A percentile compares a stretch with the other conserved stretches of the same genome.
Evolutionary conservation across 2,113 vertebrate genomes (phyloP).

Genomic region (Hippolais icterina): DNA sequence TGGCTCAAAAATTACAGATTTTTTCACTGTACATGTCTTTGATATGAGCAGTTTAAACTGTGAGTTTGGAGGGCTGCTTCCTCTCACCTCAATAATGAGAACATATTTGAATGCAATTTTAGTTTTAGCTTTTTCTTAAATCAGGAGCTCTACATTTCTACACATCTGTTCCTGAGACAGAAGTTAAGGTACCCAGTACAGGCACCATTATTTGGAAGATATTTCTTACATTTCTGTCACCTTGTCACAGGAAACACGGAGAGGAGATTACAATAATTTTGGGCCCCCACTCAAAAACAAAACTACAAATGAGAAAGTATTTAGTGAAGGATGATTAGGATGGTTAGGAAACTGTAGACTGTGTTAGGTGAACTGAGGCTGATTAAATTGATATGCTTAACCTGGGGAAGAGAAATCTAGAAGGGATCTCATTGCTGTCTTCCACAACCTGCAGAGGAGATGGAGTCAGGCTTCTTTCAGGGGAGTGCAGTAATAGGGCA

Average conservation of each 20-base stretch:
- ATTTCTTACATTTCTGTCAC: background rate
- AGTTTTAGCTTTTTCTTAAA: background rate
- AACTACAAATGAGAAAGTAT: background rate
- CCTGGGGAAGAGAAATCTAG: background rate
- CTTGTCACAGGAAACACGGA: background rate
- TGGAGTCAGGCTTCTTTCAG: background rate
- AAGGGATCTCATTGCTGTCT: background rate
- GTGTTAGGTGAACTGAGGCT: background rate
- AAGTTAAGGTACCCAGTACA: background rate
- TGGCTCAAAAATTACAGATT: background rate
- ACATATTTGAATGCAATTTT: background rate
- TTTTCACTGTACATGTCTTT: background rate
- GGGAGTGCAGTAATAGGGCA: background rate
- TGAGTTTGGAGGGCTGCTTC: background rate
- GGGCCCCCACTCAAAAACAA: background rate
- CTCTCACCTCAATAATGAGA: background rate
- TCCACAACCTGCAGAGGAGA: background rate
- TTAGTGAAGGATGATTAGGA: background rate
- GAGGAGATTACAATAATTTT: background rate
- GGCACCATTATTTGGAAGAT: background rate
- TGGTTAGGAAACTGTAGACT: background rate
- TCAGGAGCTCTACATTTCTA: background rate
- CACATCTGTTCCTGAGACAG: background rate
- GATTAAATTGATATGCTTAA: background rate
- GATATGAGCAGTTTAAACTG: background rate